These are phyloP conservation scores for Triops cancriformis DNA, from an alignment of 1,140 invertebrate genomes.

Conservation along the genomic window DNA sequence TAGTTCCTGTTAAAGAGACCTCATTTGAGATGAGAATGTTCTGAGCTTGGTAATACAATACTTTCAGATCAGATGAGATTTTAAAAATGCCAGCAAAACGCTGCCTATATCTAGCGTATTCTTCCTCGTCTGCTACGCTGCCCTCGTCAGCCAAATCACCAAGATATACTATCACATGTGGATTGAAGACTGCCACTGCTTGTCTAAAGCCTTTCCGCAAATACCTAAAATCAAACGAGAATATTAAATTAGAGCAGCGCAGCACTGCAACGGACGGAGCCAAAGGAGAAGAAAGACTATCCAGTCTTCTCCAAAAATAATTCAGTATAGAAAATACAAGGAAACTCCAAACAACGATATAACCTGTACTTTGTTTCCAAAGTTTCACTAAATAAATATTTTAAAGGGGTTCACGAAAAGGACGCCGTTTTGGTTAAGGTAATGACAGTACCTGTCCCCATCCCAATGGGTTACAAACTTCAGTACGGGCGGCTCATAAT, in stretches of 20 bases:
- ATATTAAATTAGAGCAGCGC: no score
- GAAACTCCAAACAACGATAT: no score
- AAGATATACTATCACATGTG: conserved; percentile 77
- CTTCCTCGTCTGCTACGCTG: conserved; percentile 55
- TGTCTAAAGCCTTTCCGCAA: conserved; percentile 66
- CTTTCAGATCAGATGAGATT: not conserved
- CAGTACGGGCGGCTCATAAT: not conserved
- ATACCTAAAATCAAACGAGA: conserved; percentile 51
- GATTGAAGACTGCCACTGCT: conserved; percentile 60
- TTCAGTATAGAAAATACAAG: no score
- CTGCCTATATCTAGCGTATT: conserved; percentile 59
- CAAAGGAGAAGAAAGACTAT: no score
- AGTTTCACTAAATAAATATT: no score
- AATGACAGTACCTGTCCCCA: not conserved
- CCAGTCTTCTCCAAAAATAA: no score
- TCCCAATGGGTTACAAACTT: conserved; percentile 8
- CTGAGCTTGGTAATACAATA: not conserved
- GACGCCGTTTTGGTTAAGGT: not conserved
- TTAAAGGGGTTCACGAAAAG: no score
- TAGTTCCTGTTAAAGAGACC: conserved; percentile 51
- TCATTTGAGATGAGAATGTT: not conserved
- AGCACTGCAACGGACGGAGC: no score
- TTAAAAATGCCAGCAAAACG: conserved; percentile 56
- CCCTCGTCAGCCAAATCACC: conserved; percentile 92
- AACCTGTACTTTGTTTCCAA: no score